Base-by-base conservation (phyloP, 2,797 vertebrate species). In the Epinephelus awoara region DNA sequence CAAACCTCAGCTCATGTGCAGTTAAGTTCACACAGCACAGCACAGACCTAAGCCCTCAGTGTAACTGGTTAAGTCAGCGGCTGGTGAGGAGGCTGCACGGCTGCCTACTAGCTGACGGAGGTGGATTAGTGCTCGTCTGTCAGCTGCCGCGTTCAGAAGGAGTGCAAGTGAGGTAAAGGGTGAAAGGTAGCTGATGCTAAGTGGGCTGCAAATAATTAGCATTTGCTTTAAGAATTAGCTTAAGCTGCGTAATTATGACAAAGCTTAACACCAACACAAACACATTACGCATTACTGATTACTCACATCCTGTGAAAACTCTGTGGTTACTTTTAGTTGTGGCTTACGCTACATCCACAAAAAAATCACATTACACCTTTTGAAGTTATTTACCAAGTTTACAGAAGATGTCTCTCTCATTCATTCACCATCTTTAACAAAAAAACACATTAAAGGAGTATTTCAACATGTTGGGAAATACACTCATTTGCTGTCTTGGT, bases 61-160 rank as follows among this genome's bases (percentile, higher is more conserved):
- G 52, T 44, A 17, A 12, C 47, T 40, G 77, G 67, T 56, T 65
- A 51, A 67, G 66, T 47, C 71, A 49, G 72, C 29, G 44, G 29
- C 59, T 23, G 56, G 62, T 14, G 44, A 65, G 72, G 66, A 71
- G 65, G 80, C 58, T 64, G 77, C 70, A 15, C 8, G 75, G 71
- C 69, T 21, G 77, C 76, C 65, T 72, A 3, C 74, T 51, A 23
- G 0, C 1, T 12, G 63, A 75, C 21, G 55, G 72, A 74, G 75
- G 74, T 7, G 75, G 86, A 80, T 85, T 75, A 77, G 42, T 5
- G 79, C 64, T 85, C 67, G 6, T 55, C 73, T 81, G 74, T 72
- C 76, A 55, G 77, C 67, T 70, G 78, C 75, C 67, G 44, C 47
- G 42, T 72, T 84, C 51, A 34, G 65, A 77, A 54, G 34, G 6